Conservation (phyloP, 2,113 vertebrate genomes). For the Syrmaticus mikado region DNA sequence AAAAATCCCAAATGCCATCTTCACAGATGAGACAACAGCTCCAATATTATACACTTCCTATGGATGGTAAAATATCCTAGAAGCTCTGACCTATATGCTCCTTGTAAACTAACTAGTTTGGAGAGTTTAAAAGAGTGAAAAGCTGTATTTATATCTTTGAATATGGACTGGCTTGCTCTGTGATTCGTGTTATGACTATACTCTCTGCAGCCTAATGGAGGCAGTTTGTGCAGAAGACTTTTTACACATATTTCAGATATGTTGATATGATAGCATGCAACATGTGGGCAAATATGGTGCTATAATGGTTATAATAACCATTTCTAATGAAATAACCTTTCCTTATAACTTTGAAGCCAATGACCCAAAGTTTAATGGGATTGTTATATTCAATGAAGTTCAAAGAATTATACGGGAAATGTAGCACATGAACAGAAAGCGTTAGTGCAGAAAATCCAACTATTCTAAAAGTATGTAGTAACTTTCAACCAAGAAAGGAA, state of each 20-base stretch:
- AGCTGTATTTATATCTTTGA: neutral
- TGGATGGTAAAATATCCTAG: neutral
- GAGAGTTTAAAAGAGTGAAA: neutral
- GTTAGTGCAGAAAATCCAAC: neutral
- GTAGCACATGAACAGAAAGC: neutral
- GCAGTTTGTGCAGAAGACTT: neutral
- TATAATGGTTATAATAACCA: neutral
- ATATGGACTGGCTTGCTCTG: neutral
- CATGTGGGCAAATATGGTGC: neutral
- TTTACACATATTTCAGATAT: neutral
- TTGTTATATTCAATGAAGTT: neutral
- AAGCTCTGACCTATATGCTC: neutral
- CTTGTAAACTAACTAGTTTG: neutral
- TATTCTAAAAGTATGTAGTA: neutral
- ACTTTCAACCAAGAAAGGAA: neutral
- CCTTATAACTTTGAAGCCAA: neutral
- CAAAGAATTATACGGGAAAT: neutral
- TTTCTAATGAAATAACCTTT: neutral
- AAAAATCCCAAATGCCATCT: constrained; percentile 41
- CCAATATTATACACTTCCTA: neutral
- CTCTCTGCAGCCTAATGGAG: neutral
- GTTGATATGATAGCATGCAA: neutral
- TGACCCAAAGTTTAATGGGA: neutral
- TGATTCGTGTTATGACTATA: neutral
- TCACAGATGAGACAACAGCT: constrained; percentile 13